Base-by-base conservation (phyloP, 2,888 invertebrate genomes). In the Achlya flavicornis region DNA sequence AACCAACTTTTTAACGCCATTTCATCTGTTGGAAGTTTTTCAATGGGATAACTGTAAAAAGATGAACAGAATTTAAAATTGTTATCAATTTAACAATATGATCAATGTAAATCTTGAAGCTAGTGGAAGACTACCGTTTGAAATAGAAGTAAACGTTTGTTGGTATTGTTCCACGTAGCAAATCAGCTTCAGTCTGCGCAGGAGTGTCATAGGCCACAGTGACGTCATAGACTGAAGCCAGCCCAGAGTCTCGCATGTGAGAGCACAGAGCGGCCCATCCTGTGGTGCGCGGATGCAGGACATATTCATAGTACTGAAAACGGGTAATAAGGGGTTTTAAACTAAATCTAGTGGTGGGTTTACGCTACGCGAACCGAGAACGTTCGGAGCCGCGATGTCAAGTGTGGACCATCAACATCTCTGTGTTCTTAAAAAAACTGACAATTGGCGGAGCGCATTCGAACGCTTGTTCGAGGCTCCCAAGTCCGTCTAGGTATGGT, bases 241-340 rank as follows among this genome's bases (percentile, higher is more conserved):
- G 87, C 33, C 95, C 95, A 11, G 95, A 89, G 66, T 93, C 95
- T 68, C 93, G 87, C 64, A 95, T 84, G 33, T 95, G 91, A 67
- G 95, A 90, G 35, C 94, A 94, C 58, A 96, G 83, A 67, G 94
- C 96, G 14, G 94, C 93, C 87, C 96, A 97, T 3, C 98, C 98
- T 0, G 97, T 98, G 7, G 97, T 97, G 70, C 97, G 95, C 0
- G 98, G 98, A 84, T 98, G 98, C 4, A 98, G 91, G 1, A 97
- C 96, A 81, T 96, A 95, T n/a, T 96, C 93, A 83, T 97, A 98
- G 61, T 78, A 72, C 93, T 93, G 79, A 5, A 77, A 81, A 58
- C 19, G 4, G 57, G 58, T 41, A 58, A 65, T 59, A 63, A 61
- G 38, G n/a, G 35, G 19, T 46, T 26, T 33, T 8, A 57, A 38